A percentile compares a stretch with the other conserved stretches of the same genome.
These are phyloP conservation scores for Poecile atricapillus DNA, from an alignment of 2,113 vertebrate genomes.

Conservation along the genomic window DNA sequence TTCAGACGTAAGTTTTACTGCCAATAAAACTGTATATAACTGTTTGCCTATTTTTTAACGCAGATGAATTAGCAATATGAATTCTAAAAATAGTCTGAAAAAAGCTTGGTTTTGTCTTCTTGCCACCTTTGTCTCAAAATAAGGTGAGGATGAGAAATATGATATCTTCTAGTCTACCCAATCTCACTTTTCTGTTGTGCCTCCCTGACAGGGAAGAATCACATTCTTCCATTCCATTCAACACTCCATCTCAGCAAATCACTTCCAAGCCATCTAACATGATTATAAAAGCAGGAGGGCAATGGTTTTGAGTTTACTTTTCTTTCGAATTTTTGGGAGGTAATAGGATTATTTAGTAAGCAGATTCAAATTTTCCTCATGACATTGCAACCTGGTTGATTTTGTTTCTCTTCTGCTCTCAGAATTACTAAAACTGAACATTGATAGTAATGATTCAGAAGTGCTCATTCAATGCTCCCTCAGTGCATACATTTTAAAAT, in stretches of 20 bases:
- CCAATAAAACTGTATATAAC: slow-evolving; percentile 26
- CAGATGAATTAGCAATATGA: background rate
- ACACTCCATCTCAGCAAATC: background rate
- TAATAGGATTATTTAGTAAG: background rate
- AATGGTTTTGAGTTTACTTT: background rate
- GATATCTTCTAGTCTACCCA: background rate
- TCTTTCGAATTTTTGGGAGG: background rate
- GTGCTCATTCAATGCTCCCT: background rate
- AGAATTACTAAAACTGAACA: background rate
- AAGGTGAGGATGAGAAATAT: background rate
- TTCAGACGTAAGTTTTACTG: slow-evolving; percentile 35
- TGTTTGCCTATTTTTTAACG: background rate
- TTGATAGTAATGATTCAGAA: background rate
- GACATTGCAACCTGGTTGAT: background rate
- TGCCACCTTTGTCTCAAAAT: slow-evolving; percentile 6
- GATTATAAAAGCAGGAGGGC: background rate
- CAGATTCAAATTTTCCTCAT: background rate
- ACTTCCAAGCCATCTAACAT: background rate
- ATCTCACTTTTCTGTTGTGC: background rate
- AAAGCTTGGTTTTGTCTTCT: background rate
- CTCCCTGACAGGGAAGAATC: background rate
- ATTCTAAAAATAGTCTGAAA: slow-evolving; percentile 7
- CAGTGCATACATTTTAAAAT: background rate
- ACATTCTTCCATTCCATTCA: background rate
- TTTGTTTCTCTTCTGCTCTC: background rate